Evolutionary conservation across 2,888 invertebrate genomes (phyloP).

Genomic region (Chorisops tibialis): DNA sequence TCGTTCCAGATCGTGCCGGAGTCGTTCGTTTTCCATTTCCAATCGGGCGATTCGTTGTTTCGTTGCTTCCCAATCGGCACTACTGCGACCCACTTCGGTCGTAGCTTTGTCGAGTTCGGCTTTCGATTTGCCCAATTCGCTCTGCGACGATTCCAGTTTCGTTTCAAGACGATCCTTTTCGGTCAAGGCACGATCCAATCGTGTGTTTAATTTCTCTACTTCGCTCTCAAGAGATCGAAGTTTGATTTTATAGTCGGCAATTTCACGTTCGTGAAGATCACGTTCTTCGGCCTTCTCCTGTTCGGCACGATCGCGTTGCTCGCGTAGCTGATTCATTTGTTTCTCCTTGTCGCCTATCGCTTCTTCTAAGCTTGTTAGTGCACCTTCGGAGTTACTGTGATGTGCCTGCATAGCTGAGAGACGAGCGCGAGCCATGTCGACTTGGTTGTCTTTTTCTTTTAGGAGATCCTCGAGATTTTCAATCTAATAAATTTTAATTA

Average conservation of each 20-base stretch:
- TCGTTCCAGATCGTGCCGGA: conserved; percentile 80
- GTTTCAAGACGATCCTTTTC: conserved; percentile 89
- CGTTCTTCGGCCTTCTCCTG: conserved; percentile 95
- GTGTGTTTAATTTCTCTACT: conserved; percentile 81
- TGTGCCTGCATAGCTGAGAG: conserved; percentile 92
- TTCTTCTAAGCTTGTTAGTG: conserved; percentile 88
- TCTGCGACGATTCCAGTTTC: conserved; percentile 87
- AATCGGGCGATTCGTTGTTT: conserved; percentile 74
- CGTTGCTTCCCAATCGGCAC: conserved; percentile 64
- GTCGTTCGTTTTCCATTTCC: conserved; percentile 86
- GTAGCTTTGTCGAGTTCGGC: conserved; percentile 90
- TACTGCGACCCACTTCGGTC: conserved; percentile 81
- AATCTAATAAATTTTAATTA: conserved; percentile 60
- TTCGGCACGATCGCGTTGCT: conserved; percentile 92
- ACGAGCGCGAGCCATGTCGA: conserved; percentile 89
- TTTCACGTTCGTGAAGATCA: conserved; percentile 86
- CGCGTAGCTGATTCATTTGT: conserved; percentile 86
- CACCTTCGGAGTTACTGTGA: conserved; percentile 90
- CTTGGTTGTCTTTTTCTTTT: conserved; percentile 97
- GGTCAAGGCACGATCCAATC: conserved; percentile 82
- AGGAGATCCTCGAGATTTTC: conserved; percentile 96
- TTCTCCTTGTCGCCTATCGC: conserved; percentile 95
- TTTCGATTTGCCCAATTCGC: conserved; percentile 90
- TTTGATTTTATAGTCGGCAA: conserved; percentile 94
- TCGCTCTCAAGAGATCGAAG: conserved; percentile 87